Evolutionary conservation across 2,888 invertebrate genomes (phyloP).

Genomic region (Andricus quercusramuli): DNA sequence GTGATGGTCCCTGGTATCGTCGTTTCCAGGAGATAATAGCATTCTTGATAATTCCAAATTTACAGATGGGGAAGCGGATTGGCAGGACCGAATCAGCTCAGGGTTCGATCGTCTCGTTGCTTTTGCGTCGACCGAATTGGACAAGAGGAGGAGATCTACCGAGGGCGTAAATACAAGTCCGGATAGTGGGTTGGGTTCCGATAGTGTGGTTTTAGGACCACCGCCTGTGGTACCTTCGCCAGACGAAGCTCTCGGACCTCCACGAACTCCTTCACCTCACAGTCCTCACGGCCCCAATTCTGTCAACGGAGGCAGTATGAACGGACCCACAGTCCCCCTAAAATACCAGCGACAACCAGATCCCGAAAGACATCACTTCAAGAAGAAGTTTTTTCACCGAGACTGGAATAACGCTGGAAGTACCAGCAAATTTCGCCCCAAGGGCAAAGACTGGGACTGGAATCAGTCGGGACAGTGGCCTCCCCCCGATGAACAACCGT

Average conservation of each 20-base stretch:
- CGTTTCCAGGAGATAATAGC: not conserved
- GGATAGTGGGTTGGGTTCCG: slow-evolving; percentile 89
- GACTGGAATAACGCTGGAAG: slow-evolving; percentile 77
- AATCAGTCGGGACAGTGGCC: slow-evolving; percentile 78
- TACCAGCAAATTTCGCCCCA: slow-evolving; percentile 85
- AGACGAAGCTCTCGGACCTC: slow-evolving; percentile 79
- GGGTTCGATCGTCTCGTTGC: slow-evolving; percentile 96
- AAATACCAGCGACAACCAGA: slow-evolving; percentile 79
- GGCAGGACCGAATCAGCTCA: slow-evolving; percentile 95
- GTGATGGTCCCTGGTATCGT: not conserved
- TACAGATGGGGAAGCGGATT: slow-evolving; percentile 90
- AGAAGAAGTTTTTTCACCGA: slow-evolving; percentile 91
- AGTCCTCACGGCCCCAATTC: slow-evolving; percentile 80
- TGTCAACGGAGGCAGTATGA: slow-evolving; percentile 76
- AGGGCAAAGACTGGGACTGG: slow-evolving; percentile 88
- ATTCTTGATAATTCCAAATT: slow-evolving; percentile 47
- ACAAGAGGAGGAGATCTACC: slow-evolving; percentile 90
- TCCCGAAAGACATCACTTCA: slow-evolving; percentile 84
- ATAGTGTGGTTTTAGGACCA: slow-evolving; percentile 72
- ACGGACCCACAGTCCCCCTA: slow-evolving; percentile 67
- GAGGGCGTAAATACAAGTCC: slow-evolving; percentile 93
- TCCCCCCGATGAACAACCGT: slow-evolving; percentile 74
- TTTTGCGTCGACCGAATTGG: slow-evolving; percentile 94
- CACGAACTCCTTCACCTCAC: slow-evolving; percentile 81
- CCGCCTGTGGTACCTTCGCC: slow-evolving; percentile 75